Evolutionary conservation across 2,797 vertebrate species (phyloP), one percentile per base, ranked within the genome.

Genomic region (Scolopax rusticola): DNA sequence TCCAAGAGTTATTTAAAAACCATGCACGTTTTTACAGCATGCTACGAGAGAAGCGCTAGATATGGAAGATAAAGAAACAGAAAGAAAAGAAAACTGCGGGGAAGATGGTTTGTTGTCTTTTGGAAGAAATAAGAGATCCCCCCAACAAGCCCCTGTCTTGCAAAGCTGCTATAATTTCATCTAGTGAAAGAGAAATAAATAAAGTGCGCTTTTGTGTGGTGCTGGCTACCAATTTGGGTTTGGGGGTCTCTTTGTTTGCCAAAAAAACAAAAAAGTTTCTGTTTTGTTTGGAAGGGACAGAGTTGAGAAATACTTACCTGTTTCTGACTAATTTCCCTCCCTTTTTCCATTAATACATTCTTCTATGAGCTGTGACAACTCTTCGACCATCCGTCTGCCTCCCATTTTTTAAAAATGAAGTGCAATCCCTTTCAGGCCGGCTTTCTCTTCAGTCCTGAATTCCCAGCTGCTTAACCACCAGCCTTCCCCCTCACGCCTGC

Each of bases 391-490:
- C 85, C 59, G n/a, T 81, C 90, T 95, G 87, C 51, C 73, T 94
- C 84, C 85, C 5, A 15, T 48, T 74, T 95, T 83, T 53, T 60
- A 75, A 87, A 70, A 65, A 94, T 43, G 73, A 94, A 93, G 67
- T 2, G 25, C 83, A 91, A 13, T 92, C 89, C 89, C 92, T 96
- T 91, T 81, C 73, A 73, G 61, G 57, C 84, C 13, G 15, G 36
- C 64, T 97, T 96, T 84, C 85, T 89, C 93, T 92, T 85, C 77
- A 64, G 83, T 70, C 45, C 87, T 59, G 75, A 83, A 88, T 84
- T 91, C 89, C 73, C 93, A 89, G 95, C 92, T 90, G 92, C 91
- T 87, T 93, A 88, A 95, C 86, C 95, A 77, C 70, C 90, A 93
- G 87, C 85, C 63, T 87, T 87, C 82, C 73, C 80, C 88, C 69